Evolutionary conservation across 2,113 vertebrate species (phyloP).

Genomic region (Polypterus bichir): DNA sequence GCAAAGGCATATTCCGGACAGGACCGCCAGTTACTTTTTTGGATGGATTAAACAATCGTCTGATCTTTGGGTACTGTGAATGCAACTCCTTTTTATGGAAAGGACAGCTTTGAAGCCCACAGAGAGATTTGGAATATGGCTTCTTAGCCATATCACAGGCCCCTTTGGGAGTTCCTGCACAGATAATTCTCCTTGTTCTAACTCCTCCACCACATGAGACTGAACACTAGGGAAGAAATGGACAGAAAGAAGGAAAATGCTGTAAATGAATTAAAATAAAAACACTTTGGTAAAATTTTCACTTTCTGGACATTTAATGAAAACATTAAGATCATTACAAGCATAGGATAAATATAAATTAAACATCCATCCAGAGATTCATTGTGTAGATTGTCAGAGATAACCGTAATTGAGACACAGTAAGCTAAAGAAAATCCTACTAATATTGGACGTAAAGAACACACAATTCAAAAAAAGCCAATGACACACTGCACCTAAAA

Average conservation of each 20-base stretch:
- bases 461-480: too few species aligned
- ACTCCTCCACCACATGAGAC: slow-evolving; percentile 82
- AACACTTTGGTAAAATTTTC: not conserved
- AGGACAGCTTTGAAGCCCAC: slow-evolving; percentile 77
- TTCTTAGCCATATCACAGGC: slow-evolving; percentile 61
- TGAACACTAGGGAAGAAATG: slow-evolving; percentile 63
- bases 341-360: too few species aligned
- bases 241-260: not conserved
- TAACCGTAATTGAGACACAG: too few species aligned
- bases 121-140: slow-evolving; percentile 75
- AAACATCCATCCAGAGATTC: too few species aligned
- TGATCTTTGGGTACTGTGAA: slow-evolving; percentile 29
- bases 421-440: too few species aligned
- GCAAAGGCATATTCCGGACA: slow-evolving; percentile 10
- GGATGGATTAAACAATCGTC: slow-evolving; percentile 26
- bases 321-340: too few species aligned
- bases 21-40: slow-evolving; percentile 19
- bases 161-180: slow-evolving; percentile 49
- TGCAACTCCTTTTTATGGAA: slow-evolving; percentile 32
- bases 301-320: too few species aligned
- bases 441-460: too few species aligned
- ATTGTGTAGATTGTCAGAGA: too few species aligned
- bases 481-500: too few species aligned
- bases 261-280: not conserved
- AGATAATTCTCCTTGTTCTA: slow-evolving; percentile 66